Evolutionary conservation across 2,113 vertebrate species (phyloP).

Genomic region (Phyllopteryx taeniolatus): DNA sequence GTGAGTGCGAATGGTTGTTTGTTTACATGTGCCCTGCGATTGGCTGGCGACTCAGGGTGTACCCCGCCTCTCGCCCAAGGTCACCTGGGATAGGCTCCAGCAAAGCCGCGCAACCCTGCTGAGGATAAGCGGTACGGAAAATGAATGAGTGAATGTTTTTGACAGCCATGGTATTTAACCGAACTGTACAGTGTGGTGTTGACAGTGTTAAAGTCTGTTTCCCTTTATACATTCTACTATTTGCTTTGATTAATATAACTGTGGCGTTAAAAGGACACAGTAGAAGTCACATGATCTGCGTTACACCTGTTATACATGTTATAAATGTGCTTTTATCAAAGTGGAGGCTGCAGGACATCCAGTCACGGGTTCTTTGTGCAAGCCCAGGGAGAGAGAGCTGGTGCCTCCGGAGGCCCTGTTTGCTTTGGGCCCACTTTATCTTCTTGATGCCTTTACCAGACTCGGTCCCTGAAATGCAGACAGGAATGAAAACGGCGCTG

Average conservation of each 20-base stretch:
- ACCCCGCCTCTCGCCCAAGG: too few species aligned
- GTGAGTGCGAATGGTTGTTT: too few species aligned
- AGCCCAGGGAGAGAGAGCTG: constrained; percentile 40
- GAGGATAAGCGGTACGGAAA: neutral
- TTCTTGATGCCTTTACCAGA: constrained; percentile 69
- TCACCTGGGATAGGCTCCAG: too few species aligned
- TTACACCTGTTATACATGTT: constrained; percentile 38
- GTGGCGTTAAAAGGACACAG: constrained; percentile 8
- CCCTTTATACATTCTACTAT: constrained; percentile 34
- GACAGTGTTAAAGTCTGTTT: neutral
- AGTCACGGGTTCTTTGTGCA: constrained; percentile 28
- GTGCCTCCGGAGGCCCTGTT: constrained; percentile 60
- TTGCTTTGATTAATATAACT: constrained; percentile 32
- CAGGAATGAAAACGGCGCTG: constrained; percentile 42
- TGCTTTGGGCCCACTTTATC: constrained; percentile 66
- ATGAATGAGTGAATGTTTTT: neutral
- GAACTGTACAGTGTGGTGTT: neutral
- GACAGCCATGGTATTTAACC: neutral
- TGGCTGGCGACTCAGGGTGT: too few species aligned
- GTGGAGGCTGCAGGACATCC: constrained; percentile 19
- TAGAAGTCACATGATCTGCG: constrained; percentile 30
- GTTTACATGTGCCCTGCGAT: too few species aligned
- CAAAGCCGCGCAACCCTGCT: too few species aligned
- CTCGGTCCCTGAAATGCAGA: constrained; percentile 42
- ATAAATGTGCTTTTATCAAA: constrained; percentile 39